Evolutionary conservation across 2,797 vertebrate species (phyloP), one percentile per base, ranked within the genome.

Genomic region (Anguilla obscura): DNA sequence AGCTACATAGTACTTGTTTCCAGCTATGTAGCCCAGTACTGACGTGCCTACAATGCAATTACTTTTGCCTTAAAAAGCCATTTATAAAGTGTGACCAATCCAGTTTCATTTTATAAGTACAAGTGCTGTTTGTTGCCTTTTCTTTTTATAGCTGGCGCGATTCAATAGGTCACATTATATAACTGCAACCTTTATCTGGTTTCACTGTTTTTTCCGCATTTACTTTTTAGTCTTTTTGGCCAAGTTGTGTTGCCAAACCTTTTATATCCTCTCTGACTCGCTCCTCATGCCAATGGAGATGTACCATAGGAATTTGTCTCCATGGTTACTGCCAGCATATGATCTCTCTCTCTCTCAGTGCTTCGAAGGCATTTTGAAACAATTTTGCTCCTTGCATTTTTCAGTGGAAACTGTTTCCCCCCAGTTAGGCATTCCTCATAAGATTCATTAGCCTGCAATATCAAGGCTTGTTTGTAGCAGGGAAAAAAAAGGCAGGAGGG

Each of bases 361-460:
- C 36, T 80, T 50, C 21, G 76, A 80, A 80, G 76, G 76, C 85
- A 84, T 93, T 93, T 91, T 63, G 91, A 93, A 93, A 92, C 92
- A 90, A 92, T 93, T 94, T 90, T 89, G 89, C 89, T 90, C 88
- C 90, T 91, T 93, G 92, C 89, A 90, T 89, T 93, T 93, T 93
- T 93, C 90, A 93, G 91, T 89, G 92, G 92, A 66, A 58, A 33
- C 91, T 91, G 92, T 93, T 93, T 92, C 92, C 91, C 90, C 91
- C 90, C 90, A 93, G 93, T 94, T 87, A 82, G 48, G 45, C 66
- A 48, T 74, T 69, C 80, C 94, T 95, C 94, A 92, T 94, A 93
- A 93, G 94, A 93, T 93, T 95, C 94, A 95, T 94, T 95, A 95
- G 94, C 92, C 93, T 93, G 92, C 93, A 93, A 93, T 93, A 93